phyloP scores from a whole-genome alignment of 2,113 vertebrate genomes.

The Chrysochloris asiatica region DNA sequence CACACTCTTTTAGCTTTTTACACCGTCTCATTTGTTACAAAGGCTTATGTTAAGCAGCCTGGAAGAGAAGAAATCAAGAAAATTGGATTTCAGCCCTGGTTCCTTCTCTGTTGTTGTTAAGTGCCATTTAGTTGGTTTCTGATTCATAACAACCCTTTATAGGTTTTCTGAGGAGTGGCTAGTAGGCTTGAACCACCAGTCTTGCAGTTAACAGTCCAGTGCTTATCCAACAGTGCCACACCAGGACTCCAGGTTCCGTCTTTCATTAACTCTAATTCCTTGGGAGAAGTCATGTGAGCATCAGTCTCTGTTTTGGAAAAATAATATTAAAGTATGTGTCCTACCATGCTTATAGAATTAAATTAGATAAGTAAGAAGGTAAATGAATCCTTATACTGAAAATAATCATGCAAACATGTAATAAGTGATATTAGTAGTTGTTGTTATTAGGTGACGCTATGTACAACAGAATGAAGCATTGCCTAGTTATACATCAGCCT shows the following conservation, averaged over 20 bases:
- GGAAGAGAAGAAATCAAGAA: not conserved
- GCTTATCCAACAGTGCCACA: too few species aligned
- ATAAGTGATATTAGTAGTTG: not conserved
- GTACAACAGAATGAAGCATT: too few species aligned
- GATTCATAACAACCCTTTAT: too few species aligned
- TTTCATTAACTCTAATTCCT: not conserved
- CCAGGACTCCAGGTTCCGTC: not conserved
- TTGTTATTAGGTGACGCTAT: too few species aligned
- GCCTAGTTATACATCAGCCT: too few species aligned
- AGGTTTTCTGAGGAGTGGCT: too few species aligned
- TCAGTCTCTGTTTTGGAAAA: conserved; percentile 2
- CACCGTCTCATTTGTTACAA: not conserved
- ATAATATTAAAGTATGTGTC: not conserved
- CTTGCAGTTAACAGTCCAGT: too few species aligned
- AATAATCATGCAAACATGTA: not conserved
- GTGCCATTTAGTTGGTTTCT: too few species aligned
- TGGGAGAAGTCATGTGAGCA: not conserved
- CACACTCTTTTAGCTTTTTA: not conserved
- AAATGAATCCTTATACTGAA: not conserved
- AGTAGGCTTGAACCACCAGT: too few species aligned
- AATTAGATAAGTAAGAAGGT: not conserved
- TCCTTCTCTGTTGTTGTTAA: not conserved
- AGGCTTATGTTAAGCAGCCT: not conserved
- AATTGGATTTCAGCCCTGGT: not conserved
- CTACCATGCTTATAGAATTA: not conserved